Conservation (phyloP, 2,797 vertebrate genomes). For the Pygocentrus nattereri region DNA sequence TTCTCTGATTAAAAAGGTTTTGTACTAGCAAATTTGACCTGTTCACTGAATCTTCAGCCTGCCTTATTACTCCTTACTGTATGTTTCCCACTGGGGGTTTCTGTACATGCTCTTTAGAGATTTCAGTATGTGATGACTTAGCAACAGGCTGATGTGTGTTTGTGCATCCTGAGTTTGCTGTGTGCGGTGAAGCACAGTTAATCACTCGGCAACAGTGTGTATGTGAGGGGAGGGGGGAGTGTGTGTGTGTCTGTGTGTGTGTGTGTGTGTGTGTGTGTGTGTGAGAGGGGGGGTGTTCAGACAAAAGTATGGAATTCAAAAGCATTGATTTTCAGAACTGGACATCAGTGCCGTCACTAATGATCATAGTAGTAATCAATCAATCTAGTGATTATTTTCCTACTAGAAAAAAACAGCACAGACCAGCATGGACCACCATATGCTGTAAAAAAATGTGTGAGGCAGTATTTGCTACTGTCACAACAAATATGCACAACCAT, state of each 20-base stretch:
- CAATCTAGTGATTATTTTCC: too few species aligned
- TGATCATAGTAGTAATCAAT: too few species aligned
- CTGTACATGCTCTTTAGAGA: slow-evolving; percentile 32
- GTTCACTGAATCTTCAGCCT: not conserved
- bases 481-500: too few species aligned
- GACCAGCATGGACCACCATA: too few species aligned
- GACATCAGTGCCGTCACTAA: too few species aligned
- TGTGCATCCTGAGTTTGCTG: slow-evolving; percentile 40
- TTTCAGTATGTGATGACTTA: slow-evolving; percentile 22
- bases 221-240: not conserved
- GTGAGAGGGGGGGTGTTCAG: not conserved
- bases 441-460: too few species aligned
- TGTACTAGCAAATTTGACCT: not conserved
- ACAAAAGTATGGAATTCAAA: not conserved
- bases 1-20: not conserved
- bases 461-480: too few species aligned
- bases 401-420: too few species aligned
- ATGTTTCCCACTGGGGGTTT: slow-evolving; percentile 11
- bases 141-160: slow-evolving; percentile 49
- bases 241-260: too few species aligned
- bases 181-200: slow-evolving; percentile 47
- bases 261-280: not conserved
- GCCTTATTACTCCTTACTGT: not conserved
- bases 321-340: not conserved
- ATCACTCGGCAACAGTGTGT: slow-evolving; percentile 34